These are phyloP conservation scores for Stichopus horrens DNA, from an alignment of 53 echinoderm and acorn worm genomes.

Conservation along the genomic window DNA sequence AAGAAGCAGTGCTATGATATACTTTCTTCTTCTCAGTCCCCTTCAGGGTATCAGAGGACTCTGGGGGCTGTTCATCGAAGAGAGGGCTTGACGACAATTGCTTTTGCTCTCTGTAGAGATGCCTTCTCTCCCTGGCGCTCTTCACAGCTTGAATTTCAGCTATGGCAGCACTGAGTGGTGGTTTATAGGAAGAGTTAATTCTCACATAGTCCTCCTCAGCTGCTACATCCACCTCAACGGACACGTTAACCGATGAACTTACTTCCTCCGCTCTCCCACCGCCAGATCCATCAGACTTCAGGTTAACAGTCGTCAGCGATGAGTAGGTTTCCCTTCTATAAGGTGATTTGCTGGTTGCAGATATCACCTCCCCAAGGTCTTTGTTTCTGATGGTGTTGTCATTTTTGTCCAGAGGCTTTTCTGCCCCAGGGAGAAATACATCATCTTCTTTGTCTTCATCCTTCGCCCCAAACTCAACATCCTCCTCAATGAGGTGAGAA, in stretches of 20 bases:
- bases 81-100: not conserved
- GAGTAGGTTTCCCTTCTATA: constrained; percentile 47
- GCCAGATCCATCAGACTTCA: constrained; percentile 16
- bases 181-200: not conserved
- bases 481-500: not conserved
- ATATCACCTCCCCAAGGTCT: not conserved
- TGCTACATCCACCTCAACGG: constrained; percentile 45
- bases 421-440: not conserved
- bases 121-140: not conserved
- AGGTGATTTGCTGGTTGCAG: constrained; percentile 4
- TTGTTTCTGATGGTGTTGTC: not conserved
- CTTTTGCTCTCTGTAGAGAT: not conserved
- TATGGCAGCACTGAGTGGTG: not conserved
- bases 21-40: not conserved
- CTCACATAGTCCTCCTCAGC: constrained; percentile 28
- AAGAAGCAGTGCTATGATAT: not conserved
- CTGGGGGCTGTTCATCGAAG: not conserved
- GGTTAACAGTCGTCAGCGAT: constrained; percentile 27
- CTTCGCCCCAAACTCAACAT: not conserved
- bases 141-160: not conserved
- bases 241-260: constrained; percentile 39
- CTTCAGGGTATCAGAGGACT: too few relatives aligned
- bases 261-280: constrained; percentile 19
- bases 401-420: not conserved
- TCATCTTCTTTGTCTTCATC: not conserved